phyloP scores from a whole-genome alignment of 2,113 vertebrate species.

The Orthochromis indermauri region DNA sequence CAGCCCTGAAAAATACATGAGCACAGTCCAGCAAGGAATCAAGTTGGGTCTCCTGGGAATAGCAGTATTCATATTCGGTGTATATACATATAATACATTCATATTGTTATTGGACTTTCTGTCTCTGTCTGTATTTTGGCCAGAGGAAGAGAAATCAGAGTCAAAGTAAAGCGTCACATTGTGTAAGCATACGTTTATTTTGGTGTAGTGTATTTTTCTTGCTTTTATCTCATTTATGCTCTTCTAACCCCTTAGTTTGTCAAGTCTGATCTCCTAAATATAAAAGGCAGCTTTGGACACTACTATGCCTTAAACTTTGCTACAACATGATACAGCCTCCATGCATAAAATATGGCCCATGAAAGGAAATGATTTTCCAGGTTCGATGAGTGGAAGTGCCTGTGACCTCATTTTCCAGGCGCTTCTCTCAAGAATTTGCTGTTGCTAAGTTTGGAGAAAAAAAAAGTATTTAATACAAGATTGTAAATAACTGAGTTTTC shows the following conservation, averaged over 20 bases:
- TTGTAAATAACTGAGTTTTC: background rate
- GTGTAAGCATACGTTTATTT: background rate
- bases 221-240: background rate
- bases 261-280: background rate
- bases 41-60: background rate
- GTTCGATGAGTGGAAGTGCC: background rate
- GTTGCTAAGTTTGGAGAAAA: background rate
- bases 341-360: background rate
- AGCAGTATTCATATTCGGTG: background rate
- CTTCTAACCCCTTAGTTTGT: background rate
- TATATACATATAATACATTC: background rate
- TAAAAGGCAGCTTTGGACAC: background rate
- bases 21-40: slow-evolving; percentile 1
- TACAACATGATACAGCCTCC: background rate
- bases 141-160: background rate
- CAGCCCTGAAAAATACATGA: slow-evolving; percentile 25
- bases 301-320: background rate
- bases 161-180: background rate
- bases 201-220: background rate
- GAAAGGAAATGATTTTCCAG: background rate
- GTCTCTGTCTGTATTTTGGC: background rate
- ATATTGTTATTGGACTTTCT: background rate
- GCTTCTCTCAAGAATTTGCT: background rate
- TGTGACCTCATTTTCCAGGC: background rate
- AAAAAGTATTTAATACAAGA: background rate